These are phyloP conservation scores for Grantiella picta DNA, from an alignment of 2,113 vertebrate species.

Conservation along the genomic window DNA sequence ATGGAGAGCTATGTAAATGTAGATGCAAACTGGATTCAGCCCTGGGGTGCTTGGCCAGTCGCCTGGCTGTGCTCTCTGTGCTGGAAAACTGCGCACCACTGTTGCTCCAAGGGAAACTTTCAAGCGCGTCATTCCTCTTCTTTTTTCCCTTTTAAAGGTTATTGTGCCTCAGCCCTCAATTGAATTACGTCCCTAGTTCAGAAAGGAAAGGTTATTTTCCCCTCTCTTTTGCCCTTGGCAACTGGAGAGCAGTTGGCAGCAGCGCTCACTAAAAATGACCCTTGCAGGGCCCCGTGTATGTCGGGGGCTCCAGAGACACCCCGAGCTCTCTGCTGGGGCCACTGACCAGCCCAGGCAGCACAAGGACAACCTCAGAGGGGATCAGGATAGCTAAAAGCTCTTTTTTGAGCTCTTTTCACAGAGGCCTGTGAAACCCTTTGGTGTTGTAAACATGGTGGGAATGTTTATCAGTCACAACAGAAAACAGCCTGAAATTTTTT, in stretches of 20 bases:
- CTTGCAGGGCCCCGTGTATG: background rate
- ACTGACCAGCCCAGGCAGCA: background rate
- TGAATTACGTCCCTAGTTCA: background rate
- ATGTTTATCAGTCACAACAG: background rate
- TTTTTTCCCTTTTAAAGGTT: slow-evolving; percentile 11
- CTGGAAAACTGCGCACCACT: background rate
- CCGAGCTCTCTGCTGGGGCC: background rate
- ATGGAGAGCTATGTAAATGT: slow-evolving; percentile 10
- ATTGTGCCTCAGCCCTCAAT: background rate
- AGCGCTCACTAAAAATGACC: background rate
- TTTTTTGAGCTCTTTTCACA: too few relatives aligned
- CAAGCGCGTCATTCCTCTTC: background rate
- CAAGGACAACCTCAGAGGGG: background rate
- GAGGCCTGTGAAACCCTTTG: background rate
- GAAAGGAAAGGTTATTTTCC: background rate
- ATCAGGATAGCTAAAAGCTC: background rate
- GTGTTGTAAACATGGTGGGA: background rate
- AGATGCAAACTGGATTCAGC: slow-evolving; percentile 15
- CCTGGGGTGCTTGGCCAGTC: background rate
- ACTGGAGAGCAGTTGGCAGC: background rate
- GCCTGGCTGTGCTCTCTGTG: background rate
- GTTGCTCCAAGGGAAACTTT: slow-evolving; percentile 26
- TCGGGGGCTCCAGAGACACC: background rate
- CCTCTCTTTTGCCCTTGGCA: background rate
- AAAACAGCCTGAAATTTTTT: background rate